A percentile compares a stretch with the other conserved stretches of the same genome.
Evolutionary conservation across 2,888 invertebrate genomes (phyloP).

Genomic region (Andrena camellia): DNA sequence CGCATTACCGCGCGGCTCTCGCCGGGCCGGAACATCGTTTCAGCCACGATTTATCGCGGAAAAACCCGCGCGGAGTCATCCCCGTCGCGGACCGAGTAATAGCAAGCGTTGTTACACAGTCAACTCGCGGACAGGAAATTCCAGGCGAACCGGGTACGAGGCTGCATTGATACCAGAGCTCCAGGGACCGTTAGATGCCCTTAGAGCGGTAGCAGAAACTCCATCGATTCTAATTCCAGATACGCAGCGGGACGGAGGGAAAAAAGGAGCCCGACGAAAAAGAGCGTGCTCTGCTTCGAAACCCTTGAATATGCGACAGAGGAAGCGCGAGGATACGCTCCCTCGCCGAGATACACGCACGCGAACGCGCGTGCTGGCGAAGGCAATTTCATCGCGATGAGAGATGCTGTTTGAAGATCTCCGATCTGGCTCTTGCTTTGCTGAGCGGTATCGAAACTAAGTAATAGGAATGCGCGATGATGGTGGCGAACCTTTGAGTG

Average conservation of each 20-base stretch:
- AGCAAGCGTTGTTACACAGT: constrained; percentile 36
- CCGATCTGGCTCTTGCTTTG: neutral
- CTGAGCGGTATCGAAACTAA: neutral
- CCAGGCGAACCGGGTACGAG: constrained; percentile 30
- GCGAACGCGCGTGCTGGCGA: neutral
- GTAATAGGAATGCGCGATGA: neutral
- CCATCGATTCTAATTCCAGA: constrained; percentile 22
- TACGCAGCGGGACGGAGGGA: neutral
- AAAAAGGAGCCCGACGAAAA: constrained; percentile 17
- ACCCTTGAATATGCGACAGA: neutral
- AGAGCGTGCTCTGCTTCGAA: constrained; percentile 17
- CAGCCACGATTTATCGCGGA: constrained; percentile 66
- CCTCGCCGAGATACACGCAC: neutral
- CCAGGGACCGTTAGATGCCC: constrained; percentile 54
- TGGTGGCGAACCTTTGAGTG: too few relatives aligned
- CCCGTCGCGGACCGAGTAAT: constrained; percentile 20
- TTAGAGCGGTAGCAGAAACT: constrained; percentile 33
- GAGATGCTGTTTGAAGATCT: neutral
- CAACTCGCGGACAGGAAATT: constrained; percentile 49
- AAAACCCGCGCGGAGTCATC: constrained; percentile 38
- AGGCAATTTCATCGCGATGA: constrained; percentile 1
- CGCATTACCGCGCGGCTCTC: constrained; percentile 58
- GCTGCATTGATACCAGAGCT: constrained; percentile 44
- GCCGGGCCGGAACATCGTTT: constrained; percentile 25
- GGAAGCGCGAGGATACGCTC: neutral